phyloP scores from a whole-genome alignment of 92 coral and sea anemone species.

The Isaurus tuberculatus region DNA sequence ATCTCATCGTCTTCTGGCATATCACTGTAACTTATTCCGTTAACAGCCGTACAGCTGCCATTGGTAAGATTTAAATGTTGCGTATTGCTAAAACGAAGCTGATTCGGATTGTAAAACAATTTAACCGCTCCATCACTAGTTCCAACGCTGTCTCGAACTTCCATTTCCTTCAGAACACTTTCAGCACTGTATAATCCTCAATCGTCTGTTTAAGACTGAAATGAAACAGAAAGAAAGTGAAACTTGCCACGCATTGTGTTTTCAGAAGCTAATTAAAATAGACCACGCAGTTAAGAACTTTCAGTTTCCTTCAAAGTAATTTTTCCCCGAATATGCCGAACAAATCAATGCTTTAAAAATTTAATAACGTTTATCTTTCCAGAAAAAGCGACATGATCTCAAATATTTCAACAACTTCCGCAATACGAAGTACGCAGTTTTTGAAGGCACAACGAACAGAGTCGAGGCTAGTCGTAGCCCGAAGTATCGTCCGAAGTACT shows the following conservation, averaged over 20 bases:
- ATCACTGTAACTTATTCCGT: constrained; percentile 46
- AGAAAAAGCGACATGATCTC: neutral
- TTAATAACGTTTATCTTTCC: neutral
- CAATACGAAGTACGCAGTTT: neutral
- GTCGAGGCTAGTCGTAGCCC: neutral
- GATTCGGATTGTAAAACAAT: neutral
- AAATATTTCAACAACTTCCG: neutral
- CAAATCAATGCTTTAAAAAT: neutral
- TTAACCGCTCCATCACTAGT: neutral
- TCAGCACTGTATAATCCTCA: too few relatives aligned
- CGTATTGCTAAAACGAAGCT: neutral
- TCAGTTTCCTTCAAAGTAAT: constrained; percentile 10
- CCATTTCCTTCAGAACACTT: constrained; percentile 15
- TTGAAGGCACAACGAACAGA: neutral
- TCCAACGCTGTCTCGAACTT: constrained; percentile 10
- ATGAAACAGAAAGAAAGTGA: constrained; percentile 1
- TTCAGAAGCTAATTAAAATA: neutral
- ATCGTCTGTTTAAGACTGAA: too few relatives aligned
- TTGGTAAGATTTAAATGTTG: neutral
- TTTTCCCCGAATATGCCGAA: neutral
- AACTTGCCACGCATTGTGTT: neutral
- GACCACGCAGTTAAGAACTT: neutral
- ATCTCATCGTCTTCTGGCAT: constrained; percentile 78
- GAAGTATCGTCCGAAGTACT: neutral
- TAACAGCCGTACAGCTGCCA: neutral